phyloP scores from a whole-genome alignment of 53 echinoderm and acorn worm species.

The Apostichopus leukothele region DNA sequence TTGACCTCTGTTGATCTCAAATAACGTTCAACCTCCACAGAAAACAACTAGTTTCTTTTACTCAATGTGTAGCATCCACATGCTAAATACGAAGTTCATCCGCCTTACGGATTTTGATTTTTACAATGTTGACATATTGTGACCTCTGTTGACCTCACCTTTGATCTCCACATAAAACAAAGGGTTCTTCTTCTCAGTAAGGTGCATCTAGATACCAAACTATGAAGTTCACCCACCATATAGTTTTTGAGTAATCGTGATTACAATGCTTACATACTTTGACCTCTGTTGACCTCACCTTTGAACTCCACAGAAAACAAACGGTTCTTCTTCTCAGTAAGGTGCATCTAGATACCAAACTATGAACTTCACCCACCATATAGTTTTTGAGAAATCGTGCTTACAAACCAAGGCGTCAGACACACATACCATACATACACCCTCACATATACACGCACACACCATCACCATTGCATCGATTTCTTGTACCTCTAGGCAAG shows the following conservation, averaged over 20 bases:
- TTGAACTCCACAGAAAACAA: not conserved
- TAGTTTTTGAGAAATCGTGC: too few species aligned
- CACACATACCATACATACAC: slow-evolving; percentile 9
- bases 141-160: slow-evolving; percentile 13
- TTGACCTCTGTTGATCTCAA: too few species aligned
- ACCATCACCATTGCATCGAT: not conserved
- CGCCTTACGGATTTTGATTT: not conserved
- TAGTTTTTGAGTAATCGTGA: not conserved
- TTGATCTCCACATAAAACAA: not conserved
- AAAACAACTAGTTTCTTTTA: not conserved
- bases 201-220: too few species aligned
- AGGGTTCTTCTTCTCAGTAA: too few species aligned
- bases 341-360: too few species aligned
- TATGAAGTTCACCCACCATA: too few species aligned
- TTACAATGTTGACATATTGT: not conserved
- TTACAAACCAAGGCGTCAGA: not conserved
- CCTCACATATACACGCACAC: slow-evolving; percentile 9
- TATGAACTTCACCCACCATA: too few species aligned
- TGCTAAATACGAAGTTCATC: too few species aligned
- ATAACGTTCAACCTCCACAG: not conserved
- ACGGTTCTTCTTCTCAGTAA: too few species aligned
- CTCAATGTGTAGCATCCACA: too few species aligned
- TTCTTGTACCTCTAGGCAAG: too few species aligned
- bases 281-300: slow-evolving; percentile 3
- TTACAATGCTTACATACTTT: slow-evolving; percentile 1